Conservation (phyloP, 2,797 vertebrate genomes). For the Tympanoctomys barrerae region DNA sequence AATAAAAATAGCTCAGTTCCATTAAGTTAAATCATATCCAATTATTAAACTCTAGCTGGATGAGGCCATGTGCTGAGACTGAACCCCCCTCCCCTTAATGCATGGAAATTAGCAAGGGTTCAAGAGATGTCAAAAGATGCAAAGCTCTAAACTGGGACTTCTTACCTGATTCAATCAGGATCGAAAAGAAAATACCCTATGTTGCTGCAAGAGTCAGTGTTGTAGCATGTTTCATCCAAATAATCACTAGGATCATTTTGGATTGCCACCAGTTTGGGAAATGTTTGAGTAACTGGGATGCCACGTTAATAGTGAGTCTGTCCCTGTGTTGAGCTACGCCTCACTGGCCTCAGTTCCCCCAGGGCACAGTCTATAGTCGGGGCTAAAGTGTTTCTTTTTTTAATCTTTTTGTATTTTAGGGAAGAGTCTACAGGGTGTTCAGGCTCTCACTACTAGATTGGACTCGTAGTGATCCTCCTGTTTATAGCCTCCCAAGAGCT, state of each 20-base stretch:
- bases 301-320: not conserved
- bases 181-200: not conserved
- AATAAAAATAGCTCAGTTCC: not conserved
- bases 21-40: conserved; percentile 6
- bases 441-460: too few species aligned
- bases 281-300: not conserved
- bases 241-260: not conserved
- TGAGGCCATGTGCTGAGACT: not conserved
- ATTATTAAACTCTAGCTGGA: conserved; percentile 34
- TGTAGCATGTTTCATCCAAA: not conserved
- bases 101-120: not conserved
- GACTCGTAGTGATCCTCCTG: too few species aligned
- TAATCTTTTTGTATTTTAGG: too few species aligned
- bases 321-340: not conserved
- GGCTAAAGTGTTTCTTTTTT: too few species aligned
- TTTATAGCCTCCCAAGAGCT: too few species aligned
- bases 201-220: not conserved
- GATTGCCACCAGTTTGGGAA: not conserved
- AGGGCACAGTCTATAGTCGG: not conserved
- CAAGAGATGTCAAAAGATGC: not conserved
- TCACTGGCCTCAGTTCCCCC: not conserved
- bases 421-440: too few species aligned
- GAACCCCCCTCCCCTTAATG: not conserved
- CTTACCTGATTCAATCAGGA: not conserved
- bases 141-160: not conserved